Conservation (phyloP, 2,113 vertebrate genomes). For the Lutjanus erythropterus region DNA sequence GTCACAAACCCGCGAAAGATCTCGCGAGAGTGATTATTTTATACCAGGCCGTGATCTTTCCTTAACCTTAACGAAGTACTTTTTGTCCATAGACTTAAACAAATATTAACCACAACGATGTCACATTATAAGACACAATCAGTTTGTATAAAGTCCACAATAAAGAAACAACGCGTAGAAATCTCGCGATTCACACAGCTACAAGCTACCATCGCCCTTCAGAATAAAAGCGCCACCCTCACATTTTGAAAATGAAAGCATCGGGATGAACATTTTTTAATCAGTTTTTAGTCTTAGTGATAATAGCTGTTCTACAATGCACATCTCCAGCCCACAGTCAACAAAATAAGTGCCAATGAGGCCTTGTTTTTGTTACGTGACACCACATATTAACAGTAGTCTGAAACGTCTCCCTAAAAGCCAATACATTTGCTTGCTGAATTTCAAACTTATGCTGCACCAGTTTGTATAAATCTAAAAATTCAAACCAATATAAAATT, state of each 20-base stretch:
- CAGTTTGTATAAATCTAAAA: neutral
- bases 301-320: neutral
- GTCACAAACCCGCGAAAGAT: too few species aligned
- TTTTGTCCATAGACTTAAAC: too few species aligned
- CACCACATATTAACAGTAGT: neutral
- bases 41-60: too few species aligned
- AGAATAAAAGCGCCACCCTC: slow-evolving; percentile 42
- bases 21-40: too few species aligned
- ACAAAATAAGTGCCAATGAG: neutral
- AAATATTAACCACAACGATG: too few species aligned
- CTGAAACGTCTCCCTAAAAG: neutral
- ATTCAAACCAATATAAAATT: neutral
- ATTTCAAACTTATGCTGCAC: neutral
- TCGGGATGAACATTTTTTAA: neutral
- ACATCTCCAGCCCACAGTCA: neutral
- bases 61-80: too few species aligned
- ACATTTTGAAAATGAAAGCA: neutral
- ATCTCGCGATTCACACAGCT: neutral
- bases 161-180: too few species aligned
- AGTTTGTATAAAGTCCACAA: too few species aligned
- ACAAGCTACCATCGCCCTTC: slow-evolving; percentile 35
- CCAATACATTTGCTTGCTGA: neutral
- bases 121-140: too few species aligned
- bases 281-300: too few species aligned
- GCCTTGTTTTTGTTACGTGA: neutral